These are phyloP conservation scores for Crossocerus cetratus DNA, from an alignment of 2,888 invertebrate genomes.

Conservation along the genomic window DNA sequence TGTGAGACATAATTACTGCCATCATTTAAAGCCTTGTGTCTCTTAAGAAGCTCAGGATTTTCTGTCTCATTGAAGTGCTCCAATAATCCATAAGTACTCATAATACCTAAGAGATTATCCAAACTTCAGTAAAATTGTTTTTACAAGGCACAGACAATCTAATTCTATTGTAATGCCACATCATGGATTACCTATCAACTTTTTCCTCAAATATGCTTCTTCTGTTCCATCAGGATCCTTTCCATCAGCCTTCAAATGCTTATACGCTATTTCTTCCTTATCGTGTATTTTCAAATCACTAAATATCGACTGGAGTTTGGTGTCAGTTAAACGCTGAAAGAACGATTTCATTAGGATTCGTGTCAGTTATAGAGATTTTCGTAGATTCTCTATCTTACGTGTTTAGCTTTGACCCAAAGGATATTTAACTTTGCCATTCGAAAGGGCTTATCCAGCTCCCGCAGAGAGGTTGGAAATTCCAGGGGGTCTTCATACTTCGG, in stretches of 20 bases:
- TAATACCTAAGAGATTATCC: constrained; percentile 79
- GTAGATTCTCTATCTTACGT: constrained; percentile 80
- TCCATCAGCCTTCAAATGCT: constrained; percentile 88
- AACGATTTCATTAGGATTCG: background rate
- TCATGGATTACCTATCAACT: constrained; percentile 81
- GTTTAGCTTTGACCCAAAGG: constrained; percentile 93
- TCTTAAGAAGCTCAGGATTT: constrained; percentile 80
- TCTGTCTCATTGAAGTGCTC: constrained; percentile 88
- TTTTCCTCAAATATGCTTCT: constrained; percentile 88
- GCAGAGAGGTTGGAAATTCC: constrained; percentile 78
- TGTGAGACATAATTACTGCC: constrained; percentile 78
- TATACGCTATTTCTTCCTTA: constrained; percentile 92
- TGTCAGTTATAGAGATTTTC: background rate
- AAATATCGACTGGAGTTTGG: constrained; percentile 90
- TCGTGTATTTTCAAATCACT: constrained; percentile 95
- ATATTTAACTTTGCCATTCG: constrained; percentile 94
- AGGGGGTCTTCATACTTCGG: constrained; percentile 73
- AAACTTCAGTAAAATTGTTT: constrained; percentile 4
- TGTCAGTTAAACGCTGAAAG: constrained; percentile 87
- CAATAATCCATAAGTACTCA: constrained; percentile 88
- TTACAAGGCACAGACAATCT: background rate
- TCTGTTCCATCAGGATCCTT: constrained; percentile 91
- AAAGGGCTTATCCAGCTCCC: constrained; percentile 89
- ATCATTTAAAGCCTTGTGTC: constrained; percentile 78
- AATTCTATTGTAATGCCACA: background rate